These are phyloP conservation scores for Mirza zaza DNA, from an alignment of 2,113 vertebrate genomes.

Conservation along the genomic window DNA sequence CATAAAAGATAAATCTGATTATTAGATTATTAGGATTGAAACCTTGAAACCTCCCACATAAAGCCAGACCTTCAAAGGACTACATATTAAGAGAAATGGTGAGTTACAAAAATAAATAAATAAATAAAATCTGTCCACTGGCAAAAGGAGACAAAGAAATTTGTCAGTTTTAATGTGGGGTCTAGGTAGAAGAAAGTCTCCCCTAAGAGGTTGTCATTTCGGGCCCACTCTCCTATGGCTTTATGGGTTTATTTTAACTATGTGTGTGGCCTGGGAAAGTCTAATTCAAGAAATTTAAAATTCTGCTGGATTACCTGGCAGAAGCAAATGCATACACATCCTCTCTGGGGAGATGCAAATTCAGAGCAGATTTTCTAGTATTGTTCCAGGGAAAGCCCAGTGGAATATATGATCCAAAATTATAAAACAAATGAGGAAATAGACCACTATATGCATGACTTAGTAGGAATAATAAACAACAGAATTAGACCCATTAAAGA, in stretches of 20 bases:
- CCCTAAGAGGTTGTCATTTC: not conserved
- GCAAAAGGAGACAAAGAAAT: conserved; percentile 31
- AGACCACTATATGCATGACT: not conserved
- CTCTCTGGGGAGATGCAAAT: not conserved
- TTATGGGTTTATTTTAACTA: not conserved
- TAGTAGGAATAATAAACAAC: not conserved
- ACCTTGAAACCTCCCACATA: not conserved
- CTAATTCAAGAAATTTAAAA: not conserved
- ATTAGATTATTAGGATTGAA: not conserved
- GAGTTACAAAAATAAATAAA: not conserved
- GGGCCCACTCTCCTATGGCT: not conserved
- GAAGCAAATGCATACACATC: not conserved
- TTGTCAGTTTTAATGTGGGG: not conserved
- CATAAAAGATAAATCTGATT: not conserved
- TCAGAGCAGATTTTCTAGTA: not conserved
- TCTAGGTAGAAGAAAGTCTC: not conserved
- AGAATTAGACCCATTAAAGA: not conserved
- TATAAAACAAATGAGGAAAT: not conserved
- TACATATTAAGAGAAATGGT: not conserved
- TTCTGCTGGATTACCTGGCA: not conserved
- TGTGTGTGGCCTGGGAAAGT: not conserved
- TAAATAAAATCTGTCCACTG: not conserved
- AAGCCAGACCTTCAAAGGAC: not conserved
- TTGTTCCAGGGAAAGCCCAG: not conserved
- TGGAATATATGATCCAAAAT: not conserved